Base-by-base conservation (phyloP, 2,888 invertebrate species). In the Acanthosoma haemorrhoidale region DNA sequence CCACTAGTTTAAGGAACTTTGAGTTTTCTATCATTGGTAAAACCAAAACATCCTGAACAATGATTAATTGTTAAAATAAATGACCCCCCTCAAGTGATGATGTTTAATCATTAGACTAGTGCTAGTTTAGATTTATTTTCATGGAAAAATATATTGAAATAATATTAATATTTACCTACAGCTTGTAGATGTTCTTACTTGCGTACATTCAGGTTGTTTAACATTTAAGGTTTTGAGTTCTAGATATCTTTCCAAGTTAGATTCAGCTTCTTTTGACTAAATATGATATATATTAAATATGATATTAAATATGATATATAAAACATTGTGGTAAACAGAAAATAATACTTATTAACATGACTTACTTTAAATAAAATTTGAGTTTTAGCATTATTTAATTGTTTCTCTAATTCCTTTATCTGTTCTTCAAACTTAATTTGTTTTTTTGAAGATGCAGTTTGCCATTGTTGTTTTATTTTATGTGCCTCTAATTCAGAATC, bases 401-500 rank as follows among this genome's bases (percentile, higher is more conserved):
- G 31, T 25, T 43, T 39, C 39, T 64, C 39, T 4, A 64, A 31
- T 5, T n/a, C 15, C 11, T 25, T 64, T 1, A 64, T 64, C 31
- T 41, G 36, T 29, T 21, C 31, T 39, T 41, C 64, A 41, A 41
- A 41, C 9, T 29, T 25, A 8, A 6, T 16, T 18, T 21, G 39
- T 39, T 38, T 25, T 39, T 36, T 41, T 31, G 29, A 16, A 29
- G 11, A 38, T n/a, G 25, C 32, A 21, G 29, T 25, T 64, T 64
- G 38, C 64, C 63, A 70, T 25, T 72, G 69, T 6, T 41, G 21
- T 60, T 69, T 70, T 25, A 70, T 64, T 43, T 70, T 70, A 16
- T 70, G 38, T 4, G 69, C 59, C 38, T 68, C 64, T 15, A 32
- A 58, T 31, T 69, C 64, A 11, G 69, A 69, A 21, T 67, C 60